Evolutionary conservation across 2,797 vertebrate species (phyloP), one percentile per base, ranked within the genome.

Genomic region (Myotis vivesi): DNA sequence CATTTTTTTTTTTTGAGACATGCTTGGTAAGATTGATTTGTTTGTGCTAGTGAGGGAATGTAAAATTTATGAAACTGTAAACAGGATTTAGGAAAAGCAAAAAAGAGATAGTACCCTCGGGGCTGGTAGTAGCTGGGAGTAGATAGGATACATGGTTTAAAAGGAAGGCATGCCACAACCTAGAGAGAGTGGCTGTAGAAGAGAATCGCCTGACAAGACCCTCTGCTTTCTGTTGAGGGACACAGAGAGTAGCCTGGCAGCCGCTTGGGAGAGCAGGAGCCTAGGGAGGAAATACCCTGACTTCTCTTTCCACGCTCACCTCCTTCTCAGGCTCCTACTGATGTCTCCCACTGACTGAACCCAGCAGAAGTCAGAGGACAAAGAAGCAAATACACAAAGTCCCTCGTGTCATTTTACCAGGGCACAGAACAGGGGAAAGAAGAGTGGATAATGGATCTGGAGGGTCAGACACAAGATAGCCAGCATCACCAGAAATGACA

Each of bases 1-100:
- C 19, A 46, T 89, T 64, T 96, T 62, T 84, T 69, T 64, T 96
- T 62, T 84, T 69, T 71, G 79, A 51, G n/a, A 75, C 9, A 44
- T 77, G 6, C 22, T 76, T 79, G 28, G 59, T 89, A 68, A 92
- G 49, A 89, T 20, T 66, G 84, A 87, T 87, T 55, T 91, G 75
- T 80, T 96, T 72, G 41, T 87, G 20, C 77, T 87, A 64, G 30
- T 79, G 44, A 89, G 55, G 41, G 80, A 89, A 86, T 83, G 11
- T 80, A 87, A 83, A 94, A 55, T 59, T 82, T 86, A 68, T 5
- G 88, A 62, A 92, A 68, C 53, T 64, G 1, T 83, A 59, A 53
- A 69, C 49, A 55, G 51, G 17, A 20, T 66, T 89, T 86, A 80
- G 77, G 66, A 71, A 89, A 89, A 92, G 28, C 19, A 15, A 62